Evolutionary conservation across 2,113 vertebrate genomes (phyloP).

Genomic region (Python bivittatus): DNA sequence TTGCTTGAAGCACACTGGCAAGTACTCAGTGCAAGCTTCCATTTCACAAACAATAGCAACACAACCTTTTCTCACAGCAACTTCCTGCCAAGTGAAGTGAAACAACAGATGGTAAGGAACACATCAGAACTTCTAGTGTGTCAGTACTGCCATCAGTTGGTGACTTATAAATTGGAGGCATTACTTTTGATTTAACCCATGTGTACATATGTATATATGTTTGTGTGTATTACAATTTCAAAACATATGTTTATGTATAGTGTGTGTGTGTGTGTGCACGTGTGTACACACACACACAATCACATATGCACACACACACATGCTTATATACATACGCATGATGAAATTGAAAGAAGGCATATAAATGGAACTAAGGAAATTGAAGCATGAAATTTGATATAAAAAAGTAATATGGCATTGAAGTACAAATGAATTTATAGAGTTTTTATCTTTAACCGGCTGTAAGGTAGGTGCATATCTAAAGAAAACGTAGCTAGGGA

Average conservation of each 20-base stretch:
- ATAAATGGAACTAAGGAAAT: background rate
- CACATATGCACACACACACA: background rate
- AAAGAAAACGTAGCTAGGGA: background rate
- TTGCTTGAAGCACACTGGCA: background rate
- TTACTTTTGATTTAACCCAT: background rate
- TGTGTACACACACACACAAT: background rate
- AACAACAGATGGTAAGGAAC: background rate
- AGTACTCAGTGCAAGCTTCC: background rate
- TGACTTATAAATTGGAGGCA: background rate
- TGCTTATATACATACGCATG: background rate
- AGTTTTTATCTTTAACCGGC: background rate
- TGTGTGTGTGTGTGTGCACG: background rate
- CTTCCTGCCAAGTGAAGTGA: background rate
- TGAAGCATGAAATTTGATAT: background rate
- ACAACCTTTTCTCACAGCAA: background rate
- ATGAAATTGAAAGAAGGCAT: background rate
- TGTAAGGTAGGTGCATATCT: background rate
- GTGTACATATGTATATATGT: background rate
- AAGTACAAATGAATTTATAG: background rate
- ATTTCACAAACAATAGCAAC: background rate
- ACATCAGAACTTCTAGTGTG: background rate
- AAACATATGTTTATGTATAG: background rate
- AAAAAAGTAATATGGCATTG: background rate
- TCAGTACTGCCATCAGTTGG: background rate
- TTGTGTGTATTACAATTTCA: background rate